A percentile compares a stretch with the other conserved stretches of the same genome.
phyloP scores from a whole-genome alignment of 1,140 invertebrate genomes.

The Rhopalosiphum padi region DNA sequence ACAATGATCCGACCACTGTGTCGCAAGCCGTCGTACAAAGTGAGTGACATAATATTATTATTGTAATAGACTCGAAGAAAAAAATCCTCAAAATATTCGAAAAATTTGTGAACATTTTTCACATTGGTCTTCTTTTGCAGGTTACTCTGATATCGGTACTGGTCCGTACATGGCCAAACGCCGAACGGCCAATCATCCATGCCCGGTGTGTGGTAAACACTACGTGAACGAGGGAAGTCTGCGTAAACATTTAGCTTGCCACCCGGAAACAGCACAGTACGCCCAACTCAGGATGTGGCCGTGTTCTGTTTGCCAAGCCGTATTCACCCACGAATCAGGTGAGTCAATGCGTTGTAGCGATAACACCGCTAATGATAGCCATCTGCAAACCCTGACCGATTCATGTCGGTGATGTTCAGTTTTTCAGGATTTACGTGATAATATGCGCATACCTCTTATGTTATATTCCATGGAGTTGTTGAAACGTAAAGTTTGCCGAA shows the following conservation, averaged over 20 bases:
- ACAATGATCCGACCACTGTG: slow-evolving; percentile 82
- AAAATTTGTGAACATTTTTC: neutral
- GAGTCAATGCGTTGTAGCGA: slow-evolving; percentile 63
- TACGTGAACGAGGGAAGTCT: slow-evolving; percentile 94
- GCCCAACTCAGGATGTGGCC: slow-evolving; percentile 91
- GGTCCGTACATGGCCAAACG: slow-evolving; percentile 82
- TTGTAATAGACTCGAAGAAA: no score
- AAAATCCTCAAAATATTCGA: neutral
- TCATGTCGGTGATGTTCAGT: neutral
- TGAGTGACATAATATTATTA: neutral
- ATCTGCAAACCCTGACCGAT: neutral
- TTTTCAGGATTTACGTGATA: no score
- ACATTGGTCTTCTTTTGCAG: neutral
- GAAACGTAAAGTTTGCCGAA: neutral
- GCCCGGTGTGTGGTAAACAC: slow-evolving; percentile 92
- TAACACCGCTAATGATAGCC: neutral
- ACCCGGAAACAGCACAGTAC: slow-evolving; percentile 88
- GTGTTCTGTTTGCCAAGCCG: slow-evolving; percentile 90
- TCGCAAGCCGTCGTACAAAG: slow-evolving; percentile 34
- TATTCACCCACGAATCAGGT: slow-evolving; percentile 94
- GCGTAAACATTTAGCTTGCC: slow-evolving; percentile 89
- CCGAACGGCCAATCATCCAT: slow-evolving; percentile 90
- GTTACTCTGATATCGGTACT: slow-evolving; percentile 27
- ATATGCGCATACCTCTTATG: no score
- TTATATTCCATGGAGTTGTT: neutral